Percentiles rank a stretch among this genome's conserved stretches.
Evolutionary conservation across 2,113 vertebrate species (phyloP).

Genomic region (Antechinus stuartii): DNA sequence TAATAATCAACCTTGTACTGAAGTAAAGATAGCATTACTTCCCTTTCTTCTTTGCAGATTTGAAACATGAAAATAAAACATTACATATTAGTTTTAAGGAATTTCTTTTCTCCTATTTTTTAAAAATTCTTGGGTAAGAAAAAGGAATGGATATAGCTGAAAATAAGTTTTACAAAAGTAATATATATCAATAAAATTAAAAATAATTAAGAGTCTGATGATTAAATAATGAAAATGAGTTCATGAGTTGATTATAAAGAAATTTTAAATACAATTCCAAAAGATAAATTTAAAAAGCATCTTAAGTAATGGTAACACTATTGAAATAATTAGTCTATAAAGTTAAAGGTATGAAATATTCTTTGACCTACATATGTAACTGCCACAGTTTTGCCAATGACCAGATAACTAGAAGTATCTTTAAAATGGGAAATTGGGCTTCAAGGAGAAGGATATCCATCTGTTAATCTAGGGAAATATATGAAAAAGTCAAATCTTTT

Average conservation of each 20-base stretch:
- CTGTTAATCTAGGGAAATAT: not conserved
- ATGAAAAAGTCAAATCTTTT: not conserved
- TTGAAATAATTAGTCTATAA: not conserved
- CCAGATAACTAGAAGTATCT: not conserved
- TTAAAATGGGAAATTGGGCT: not conserved
- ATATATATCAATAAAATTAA: not conserved
- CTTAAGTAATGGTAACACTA: not conserved
- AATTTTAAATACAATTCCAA: not conserved
- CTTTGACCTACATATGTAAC: not conserved
- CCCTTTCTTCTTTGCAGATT: not conserved
- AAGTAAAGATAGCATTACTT: not conserved
- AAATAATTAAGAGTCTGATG: not conserved
- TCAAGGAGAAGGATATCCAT: not conserved
- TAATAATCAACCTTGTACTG: not conserved
- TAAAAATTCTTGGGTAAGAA: not conserved
- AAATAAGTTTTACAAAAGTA: not conserved
- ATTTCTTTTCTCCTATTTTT: not conserved
- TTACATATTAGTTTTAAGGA: not conserved
- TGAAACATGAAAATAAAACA: not conserved
- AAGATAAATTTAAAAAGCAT: not conserved
- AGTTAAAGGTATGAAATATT: not conserved
- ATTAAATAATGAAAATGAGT: not conserved
- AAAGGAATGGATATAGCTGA: not conserved
- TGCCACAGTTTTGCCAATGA: not conserved
- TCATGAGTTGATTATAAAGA: not conserved